Evolutionary conservation across 2,797 vertebrate species (phyloP).

Genomic region (Salmo trutta): DNA sequence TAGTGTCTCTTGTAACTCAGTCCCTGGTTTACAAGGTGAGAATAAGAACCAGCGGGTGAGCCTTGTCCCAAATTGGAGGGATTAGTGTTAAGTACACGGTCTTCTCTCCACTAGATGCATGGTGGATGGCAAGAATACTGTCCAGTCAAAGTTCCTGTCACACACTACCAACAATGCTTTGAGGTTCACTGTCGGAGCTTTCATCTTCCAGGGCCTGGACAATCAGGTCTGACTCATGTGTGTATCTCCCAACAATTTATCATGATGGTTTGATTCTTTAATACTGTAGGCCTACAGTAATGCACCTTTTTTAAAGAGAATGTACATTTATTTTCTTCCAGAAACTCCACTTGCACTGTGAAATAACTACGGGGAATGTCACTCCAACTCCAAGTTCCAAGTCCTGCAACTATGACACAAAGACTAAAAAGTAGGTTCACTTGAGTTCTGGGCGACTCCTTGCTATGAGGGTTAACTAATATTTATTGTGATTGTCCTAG

Average conservation of each 20-base stretch:
- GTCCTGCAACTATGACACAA: conserved; percentile 61
- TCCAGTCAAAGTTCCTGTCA: conserved; percentile 54
- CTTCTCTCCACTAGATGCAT: conserved; percentile 64
- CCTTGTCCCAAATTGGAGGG: background rate
- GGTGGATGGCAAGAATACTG: conserved; percentile 54
- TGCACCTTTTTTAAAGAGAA: background rate
- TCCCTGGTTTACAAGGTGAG: too few relatives aligned
- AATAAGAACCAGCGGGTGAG: background rate
- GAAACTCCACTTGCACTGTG: conserved; percentile 72
- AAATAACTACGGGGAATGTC: conserved; percentile 38
- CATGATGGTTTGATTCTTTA: too few relatives aligned
- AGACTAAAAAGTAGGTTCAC: conserved; percentile 45
- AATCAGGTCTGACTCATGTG: background rate
- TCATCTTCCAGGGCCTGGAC: conserved; percentile 49
- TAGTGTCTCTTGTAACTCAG: too few relatives aligned
- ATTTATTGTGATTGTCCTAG: conserved; percentile 42
- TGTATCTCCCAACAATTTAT: too few relatives aligned
- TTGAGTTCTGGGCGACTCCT: background rate
- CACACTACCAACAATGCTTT: conserved; percentile 18
- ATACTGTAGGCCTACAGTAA: background rate
- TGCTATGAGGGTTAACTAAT: background rate
- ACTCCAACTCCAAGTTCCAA: conserved; percentile 50
- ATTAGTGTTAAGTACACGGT: background rate
- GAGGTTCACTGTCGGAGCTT: conserved; percentile 57
- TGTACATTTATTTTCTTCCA: conserved; percentile 17